phyloP scores from a whole-genome alignment of 2,888 invertebrate genomes.

The Meganola albula region DNA sequence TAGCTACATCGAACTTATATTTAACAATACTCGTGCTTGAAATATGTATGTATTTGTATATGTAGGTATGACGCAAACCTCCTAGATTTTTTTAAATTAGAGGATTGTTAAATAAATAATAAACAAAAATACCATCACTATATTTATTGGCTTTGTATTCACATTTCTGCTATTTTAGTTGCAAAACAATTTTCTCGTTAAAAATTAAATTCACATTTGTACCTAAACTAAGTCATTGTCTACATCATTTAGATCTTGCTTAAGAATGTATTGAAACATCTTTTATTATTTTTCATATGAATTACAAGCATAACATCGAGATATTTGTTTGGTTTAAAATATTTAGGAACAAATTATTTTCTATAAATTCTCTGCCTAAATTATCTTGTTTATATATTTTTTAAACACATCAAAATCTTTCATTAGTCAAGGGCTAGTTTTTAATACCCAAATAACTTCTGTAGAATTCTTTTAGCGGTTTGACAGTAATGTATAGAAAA shows the following conservation, averaged over 20 bases:
- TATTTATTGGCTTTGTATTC: constrained; percentile 75
- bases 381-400: no score
- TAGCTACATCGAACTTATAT: not conserved
- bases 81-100: not conserved
- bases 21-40: not conserved
- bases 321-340: no score
- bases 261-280: no score
- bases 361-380: no score
- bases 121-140: constrained; percentile 42
- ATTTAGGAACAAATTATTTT: constrained; percentile 21
- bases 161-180: constrained; percentile 71
- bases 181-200: constrained; percentile 66
- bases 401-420: no score
- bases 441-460: no score
- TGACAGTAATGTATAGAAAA: no score
- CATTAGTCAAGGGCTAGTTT: no score
- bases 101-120: not conserved
- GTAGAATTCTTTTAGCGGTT: no score
- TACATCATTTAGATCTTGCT: constrained; percentile 50
- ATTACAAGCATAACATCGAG: no score
- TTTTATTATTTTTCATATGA: no score
- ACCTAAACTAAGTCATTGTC: constrained; percentile 74
- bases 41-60: not conserved
- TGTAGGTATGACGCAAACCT: no score
- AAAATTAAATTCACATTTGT: constrained; percentile 65